Base-by-base conservation (phyloP, 1,140 invertebrate species). In the Hyphantria cunea region DNA sequence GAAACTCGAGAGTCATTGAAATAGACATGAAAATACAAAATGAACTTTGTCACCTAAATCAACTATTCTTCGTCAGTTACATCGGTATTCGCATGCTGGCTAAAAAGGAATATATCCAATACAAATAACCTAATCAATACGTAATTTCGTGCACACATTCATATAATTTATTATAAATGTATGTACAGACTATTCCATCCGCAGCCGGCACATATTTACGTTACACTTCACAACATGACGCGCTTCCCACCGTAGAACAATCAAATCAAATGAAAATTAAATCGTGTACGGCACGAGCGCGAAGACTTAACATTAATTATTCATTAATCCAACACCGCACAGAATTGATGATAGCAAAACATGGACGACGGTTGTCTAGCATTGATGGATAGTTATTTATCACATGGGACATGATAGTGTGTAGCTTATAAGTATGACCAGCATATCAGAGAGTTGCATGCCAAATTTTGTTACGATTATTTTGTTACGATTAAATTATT, bases 261-360 rank as follows among this genome's bases (percentile, higher is more conserved):
- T 72, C 70, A 58, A 58, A 58, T 58, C 55, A 72, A 70, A 76
- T 72, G 67, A 72, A 76, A 73, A 76, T 76, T 72, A 70, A 73
- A 73, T 68, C 50, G 68, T 53, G 67, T 66, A 63, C 70, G 63
- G 53, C 56, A 70, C 64, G 64, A 72, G 68, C 68, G 68, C 68
- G 63, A 55, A 66, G 76, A 76, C 68, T 75, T 70, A 71, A 67
- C 73, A 74, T 70, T 73, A 76, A 76, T 74, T 74, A 77, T 77
- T 77, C 75, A 77, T 77, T 77, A 72, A 74, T 64, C 64, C 52
- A 10, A 17, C 51, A 59, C 63, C 48, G 50, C 49, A 67, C 68
- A 53, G 71, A 76, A 69, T 76, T 73, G 72, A 73, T 75, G 72
- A 72, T 69, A 56, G 60, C 65, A 73, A 68, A 73, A 78, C 72